Evolutionary conservation across 2,113 vertebrate genomes (phyloP), one percentile per base, ranked within the genome.

Genomic region (Muscicapa adusta): DNA sequence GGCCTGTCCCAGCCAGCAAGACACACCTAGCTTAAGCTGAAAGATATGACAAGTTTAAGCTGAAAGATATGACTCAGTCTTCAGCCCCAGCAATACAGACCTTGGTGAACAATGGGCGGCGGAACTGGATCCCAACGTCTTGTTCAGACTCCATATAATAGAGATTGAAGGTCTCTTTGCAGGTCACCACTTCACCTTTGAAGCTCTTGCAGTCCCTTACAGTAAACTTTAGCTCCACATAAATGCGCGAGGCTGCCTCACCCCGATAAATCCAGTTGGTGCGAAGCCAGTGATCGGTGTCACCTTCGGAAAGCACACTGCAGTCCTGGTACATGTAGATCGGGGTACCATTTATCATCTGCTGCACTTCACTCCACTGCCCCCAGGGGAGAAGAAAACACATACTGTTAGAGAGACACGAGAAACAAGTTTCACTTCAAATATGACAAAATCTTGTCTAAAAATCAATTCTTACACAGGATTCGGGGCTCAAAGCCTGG

Each of bases 141-240:
- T 98, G 97, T 70, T 98, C 97, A 4, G 98, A 98, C 75, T 98
- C 98, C 98, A 98, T 98, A 93, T 96, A 98, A 43, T 97, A 97
- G 43, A 98, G 98, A 77, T 98, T 98, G 97, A 98, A 98, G 56
- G 98, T 98, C 93, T 98, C 98, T 83, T 98, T 98, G 97, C 98
- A 98, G 94, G 97, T 97, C 48, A 96, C 95, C 57, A 95, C 96
- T 91, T 97, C 92, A 42, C 95, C 97, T 12, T 90, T 97, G 91
- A 98, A 98, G 66, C 98, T 98, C 93, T 98, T 98, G 94, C 98
- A 98, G 63, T 98, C 98, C 3, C 98, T 96, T 40, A 98, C 97
- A 1, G 98, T 98, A 91, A 98, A 98, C 57, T 97, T 97, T 10
- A 98, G 95, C 76, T 98, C 98, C 70, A 98, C 98, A 0, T 97